Conservation (phyloP, 2,888 invertebrate species). For the Oegoconia quadripuncta region DNA sequence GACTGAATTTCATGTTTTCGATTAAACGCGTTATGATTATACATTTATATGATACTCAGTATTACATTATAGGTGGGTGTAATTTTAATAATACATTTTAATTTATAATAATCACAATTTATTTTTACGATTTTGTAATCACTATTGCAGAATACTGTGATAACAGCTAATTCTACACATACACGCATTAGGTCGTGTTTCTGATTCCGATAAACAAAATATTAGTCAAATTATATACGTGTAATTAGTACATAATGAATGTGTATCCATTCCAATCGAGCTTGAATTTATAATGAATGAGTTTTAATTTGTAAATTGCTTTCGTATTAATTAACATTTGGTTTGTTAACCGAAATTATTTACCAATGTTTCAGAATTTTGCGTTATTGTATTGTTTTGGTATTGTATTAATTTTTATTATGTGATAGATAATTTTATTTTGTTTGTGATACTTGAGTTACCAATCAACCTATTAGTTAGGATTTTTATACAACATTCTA, state of each 20-base stretch:
- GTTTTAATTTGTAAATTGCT: conserved; percentile 13
- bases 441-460: conserved; percentile 46
- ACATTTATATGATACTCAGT: conserved; percentile 40
- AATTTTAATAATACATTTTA: conserved; percentile 27
- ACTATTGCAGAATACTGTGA: conserved; percentile 46
- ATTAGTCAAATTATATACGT: conserved; percentile 35
- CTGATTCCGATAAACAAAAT: conserved; percentile 34
- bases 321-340: conserved; percentile 7
- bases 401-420: conserved; percentile 18
- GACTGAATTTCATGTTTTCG: conserved; percentile 1
- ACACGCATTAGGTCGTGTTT: conserved; percentile 37
- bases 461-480: conserved; percentile 22
- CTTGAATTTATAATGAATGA: conserved; percentile 34
- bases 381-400: conserved; percentile 24
- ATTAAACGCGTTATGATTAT: conserved; percentile 34
- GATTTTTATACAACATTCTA: conserved; percentile 16
- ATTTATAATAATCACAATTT: conserved; percentile 5
- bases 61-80: conserved; percentile 29
- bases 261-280: conserved; percentile 42
- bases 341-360: conserved; percentile 7
- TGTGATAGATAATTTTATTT: conserved; percentile 18
- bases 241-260: conserved; percentile 1
- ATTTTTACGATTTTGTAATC: conserved; percentile 33
- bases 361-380: conserved; percentile 33
- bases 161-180: conserved; percentile 49